Evolutionary conservation across 1,140 invertebrate genomes (phyloP), one percentile per base, ranked within the genome.

Genomic region (Neuroterus valhalla): DNA sequence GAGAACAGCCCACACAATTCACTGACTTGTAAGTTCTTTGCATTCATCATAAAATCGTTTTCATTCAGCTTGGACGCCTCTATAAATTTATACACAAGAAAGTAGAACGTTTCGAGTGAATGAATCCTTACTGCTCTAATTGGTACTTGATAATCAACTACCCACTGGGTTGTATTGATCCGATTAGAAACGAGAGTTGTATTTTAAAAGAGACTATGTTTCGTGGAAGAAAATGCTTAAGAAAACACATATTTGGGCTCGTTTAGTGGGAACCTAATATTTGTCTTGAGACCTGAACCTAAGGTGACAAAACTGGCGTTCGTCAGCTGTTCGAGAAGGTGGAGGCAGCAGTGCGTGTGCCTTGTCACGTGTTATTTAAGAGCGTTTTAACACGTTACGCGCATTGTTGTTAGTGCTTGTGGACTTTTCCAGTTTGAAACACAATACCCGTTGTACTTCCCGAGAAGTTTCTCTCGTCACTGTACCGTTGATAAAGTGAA

Each of bases 361-460:
- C 26, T 62, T 26, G 55, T 62, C 23, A 12, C 23, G 21, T 62
- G 55, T 23, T 62, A 31, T 62, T 62, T 38, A 62, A 62, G 23
- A 31, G 21, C 12, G 55, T 38, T 23, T 62, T 38, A 62, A 62
- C 55, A 62, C 15, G 12, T 62, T 62, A 62, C 23, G 23, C 14
- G 23, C 12, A 62, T 62, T 62, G 55, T 62, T 26, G 23, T 62
- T 62, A 62, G 55, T 62, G 23, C 55, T 62, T 26, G 23, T 62
- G 52, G 21, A 62, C 52, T 62, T 26, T 62, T 62, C 55, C 26
- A 62, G 55, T 23, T 62, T n/a, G 2, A n/a, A 15, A 11, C 55
- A 62, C 55, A 62, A 62, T 62, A 23, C 23, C 23, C 31, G 55
- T 15, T 31, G 23, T 26, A 62, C 31, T 38, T 62, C 55, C 2